Conservation (phyloP, 35 echinoderm and acorn worm genomes). For the Ophiothrix spiculata region DNA sequence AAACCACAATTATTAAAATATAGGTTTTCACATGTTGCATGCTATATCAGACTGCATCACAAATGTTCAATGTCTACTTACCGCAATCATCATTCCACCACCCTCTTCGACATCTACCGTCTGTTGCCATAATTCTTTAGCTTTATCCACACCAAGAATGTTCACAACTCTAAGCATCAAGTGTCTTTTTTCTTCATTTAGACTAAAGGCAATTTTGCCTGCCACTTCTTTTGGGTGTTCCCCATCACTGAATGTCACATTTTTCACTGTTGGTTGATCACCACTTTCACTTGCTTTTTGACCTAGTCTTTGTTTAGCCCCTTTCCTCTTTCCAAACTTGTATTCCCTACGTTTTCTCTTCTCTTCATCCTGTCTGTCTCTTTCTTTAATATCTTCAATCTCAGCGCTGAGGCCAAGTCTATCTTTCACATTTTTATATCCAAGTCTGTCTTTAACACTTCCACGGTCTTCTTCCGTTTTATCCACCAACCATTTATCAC, state of each 20-base stretch:
- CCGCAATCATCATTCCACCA: constrained; percentile 86
- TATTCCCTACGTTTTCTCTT: constrained; percentile 15
- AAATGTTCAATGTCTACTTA: no score
- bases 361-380: constrained; percentile 1
- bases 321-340: background rate
- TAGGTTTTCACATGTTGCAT: no score
- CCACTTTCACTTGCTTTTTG: background rate
- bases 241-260: constrained; percentile 30
- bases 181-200: constrained; percentile 75
- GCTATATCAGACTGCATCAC: no score
- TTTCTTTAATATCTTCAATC: constrained; percentile 4
- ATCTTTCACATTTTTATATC: constrained; percentile 12
- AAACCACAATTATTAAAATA: no score
- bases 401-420: constrained; percentile 13
- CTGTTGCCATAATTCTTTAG: constrained; percentile 49
- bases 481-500: constrained; percentile 61
- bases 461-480: background rate
- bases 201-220: constrained; percentile 74
- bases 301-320: constrained; percentile 46
- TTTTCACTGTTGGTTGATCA: constrained; percentile 26
- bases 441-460: background rate
- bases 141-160: constrained; percentile 68
- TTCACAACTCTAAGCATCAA: constrained; percentile 68
- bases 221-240: constrained; percentile 59
- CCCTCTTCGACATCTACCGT: constrained; percentile 61